A percentile compares a stretch with the other conserved stretches of the same genome.
phyloP scores from a whole-genome alignment of 2,888 invertebrate genomes.

The Steromphala cineraria region DNA sequence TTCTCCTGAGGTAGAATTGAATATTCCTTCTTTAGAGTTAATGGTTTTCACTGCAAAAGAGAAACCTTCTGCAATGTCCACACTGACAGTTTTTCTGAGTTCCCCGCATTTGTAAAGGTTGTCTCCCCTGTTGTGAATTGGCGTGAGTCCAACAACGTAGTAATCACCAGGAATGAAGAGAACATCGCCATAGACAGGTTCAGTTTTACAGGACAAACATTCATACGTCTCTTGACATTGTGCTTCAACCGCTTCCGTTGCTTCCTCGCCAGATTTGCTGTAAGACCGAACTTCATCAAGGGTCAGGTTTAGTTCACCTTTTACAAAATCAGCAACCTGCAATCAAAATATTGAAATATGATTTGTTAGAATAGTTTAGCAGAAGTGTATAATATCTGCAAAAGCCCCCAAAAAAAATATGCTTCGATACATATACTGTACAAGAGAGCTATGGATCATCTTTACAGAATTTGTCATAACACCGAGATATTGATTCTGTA shows the following conservation, averaged over 20 bases:
- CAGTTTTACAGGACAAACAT: not conserved
- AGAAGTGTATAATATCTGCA: too few relatives aligned
- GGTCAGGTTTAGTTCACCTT: not conserved
- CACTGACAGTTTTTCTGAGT: not conserved
- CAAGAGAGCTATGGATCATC: too few relatives aligned
- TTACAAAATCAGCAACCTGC: not conserved
- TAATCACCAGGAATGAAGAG: not conserved
- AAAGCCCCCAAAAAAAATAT: too few relatives aligned
- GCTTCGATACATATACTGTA: too few relatives aligned
- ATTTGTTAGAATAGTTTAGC: too few relatives aligned
- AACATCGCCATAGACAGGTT: not conserved
- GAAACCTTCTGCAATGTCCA: not conserved
- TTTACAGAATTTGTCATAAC: too few relatives aligned
- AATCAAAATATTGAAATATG: not conserved
- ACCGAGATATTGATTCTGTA: too few relatives aligned
- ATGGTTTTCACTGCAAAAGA: not conserved
- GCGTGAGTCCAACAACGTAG: constrained; percentile 11
- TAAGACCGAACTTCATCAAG: not conserved
- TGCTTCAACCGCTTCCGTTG: not conserved
- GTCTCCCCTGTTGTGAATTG: not conserved
- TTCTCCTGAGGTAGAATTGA: not conserved
- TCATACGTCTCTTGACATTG: not conserved
- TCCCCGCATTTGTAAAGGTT: not conserved
- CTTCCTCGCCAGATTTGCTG: not conserved
- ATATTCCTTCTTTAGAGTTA: not conserved